Base-by-base conservation (phyloP, 2,797 vertebrate genomes). In the Rhabdomys pumilio region DNA sequence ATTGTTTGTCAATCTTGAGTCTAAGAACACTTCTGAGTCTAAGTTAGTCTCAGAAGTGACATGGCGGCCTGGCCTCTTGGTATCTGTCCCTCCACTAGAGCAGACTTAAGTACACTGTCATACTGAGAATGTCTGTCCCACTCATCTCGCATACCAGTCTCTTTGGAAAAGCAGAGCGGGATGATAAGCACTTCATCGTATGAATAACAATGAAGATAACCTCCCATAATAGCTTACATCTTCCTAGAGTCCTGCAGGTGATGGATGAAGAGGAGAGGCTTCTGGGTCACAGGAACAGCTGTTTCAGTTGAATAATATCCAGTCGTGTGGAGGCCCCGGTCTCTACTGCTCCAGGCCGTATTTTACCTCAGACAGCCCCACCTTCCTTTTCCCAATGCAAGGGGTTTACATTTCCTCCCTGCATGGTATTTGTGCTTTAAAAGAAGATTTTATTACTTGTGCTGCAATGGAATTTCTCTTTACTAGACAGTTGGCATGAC, bases 381-480 rank as follows among this genome's bases (percentile, higher is more conserved):
- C 77, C 92, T 73, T 92, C 93, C 67, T 41, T 1, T 69, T 82
- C 44, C 72, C 89, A 76, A 72, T n/a, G 79, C 86, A 0, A 19
- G 83, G 81, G 67, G 77, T 96, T 97, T 96, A 41, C 11, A 0
- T 97, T 98, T 97, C 93, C 96, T 97, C 95, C 50, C 91, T 76
- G 41, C 87, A 0, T 96, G 84, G 65, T 57, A 31, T 96, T 85
- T 95, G 90, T 97, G 97, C 94, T 98, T 93, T 59, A 93, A 97
- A 97, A 38, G 97, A 97, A 98, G 97, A 95, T 96, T 98, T 93
- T 96, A 63, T 95, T 97, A 86, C 96, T 97, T 0, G 91, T 96
- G 93, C 91, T 96, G 76, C 0, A 7, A 50, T 90, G 79, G 63
- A 82, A 85, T 94, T 75, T 26, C 97, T 95, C 96, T 95, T 97